Base-by-base conservation (phyloP, 53 echinoderm and acorn worm genomes). In the Hippasteria phrygiana region DNA sequence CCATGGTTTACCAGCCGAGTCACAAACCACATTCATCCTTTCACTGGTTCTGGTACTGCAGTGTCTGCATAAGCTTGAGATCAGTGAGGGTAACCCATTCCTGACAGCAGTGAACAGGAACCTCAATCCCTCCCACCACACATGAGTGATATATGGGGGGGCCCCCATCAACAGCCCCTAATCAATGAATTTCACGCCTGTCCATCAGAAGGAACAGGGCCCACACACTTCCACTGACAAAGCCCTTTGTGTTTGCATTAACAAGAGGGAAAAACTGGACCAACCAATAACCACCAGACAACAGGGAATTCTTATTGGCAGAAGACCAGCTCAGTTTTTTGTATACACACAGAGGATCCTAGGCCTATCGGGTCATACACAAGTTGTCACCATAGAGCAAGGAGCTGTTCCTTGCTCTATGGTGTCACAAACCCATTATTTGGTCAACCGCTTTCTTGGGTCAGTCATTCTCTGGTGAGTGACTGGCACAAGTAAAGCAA, bases 171-270 rank as follows among this genome's bases (percentile, higher is more conserved):
- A 32, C 81, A 64, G 35, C 42, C 18, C 56, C 43, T 65, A 81
- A 81, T 81, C 81, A 81, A 81, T 81, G 81, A 81, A 81, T 81
- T 81, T 81, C 81, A 65, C 81, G 47, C 81, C 81, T 81, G 81
- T 81, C 81, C 64, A 39, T 81, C 81, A 81, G 43, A 42, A 14
- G 40, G 32, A 22, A 64, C 81, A 42, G 40, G 76, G 56, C 79
- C 81, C 81, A 81, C 81, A 81, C 81, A 81, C 81, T 81, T 81
- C 81, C 64, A 41, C 62, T 81, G 43, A 81, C 81, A 81, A 81
- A 65, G 81, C 63, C 45, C 46, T 65, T 81, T 81, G 81, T 81
- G 81, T 81, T 81, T 66, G 66, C 63, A 13, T 59, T 42, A 40
- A 72, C 40, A 39, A 72, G 72, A 20, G 66, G 28, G 65, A 81